A percentile compares a stretch with the other conserved stretches of the same genome.
Evolutionary conservation across 2,113 vertebrate species (phyloP).

Genomic region (Sphaerodactylus townsendi): DNA sequence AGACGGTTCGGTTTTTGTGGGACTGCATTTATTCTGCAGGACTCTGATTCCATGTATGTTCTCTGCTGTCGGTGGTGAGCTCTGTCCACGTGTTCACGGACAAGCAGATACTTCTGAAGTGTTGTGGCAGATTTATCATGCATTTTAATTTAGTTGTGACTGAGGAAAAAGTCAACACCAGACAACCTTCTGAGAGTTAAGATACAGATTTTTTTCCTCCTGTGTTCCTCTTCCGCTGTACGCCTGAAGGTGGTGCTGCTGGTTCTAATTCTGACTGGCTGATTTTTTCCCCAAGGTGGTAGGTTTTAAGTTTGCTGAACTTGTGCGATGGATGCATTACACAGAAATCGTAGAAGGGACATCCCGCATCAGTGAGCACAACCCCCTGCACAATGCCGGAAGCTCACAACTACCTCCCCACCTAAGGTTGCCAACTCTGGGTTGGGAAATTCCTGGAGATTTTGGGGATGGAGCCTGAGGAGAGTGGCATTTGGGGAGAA

Average conservation of each 20-base stretch:
- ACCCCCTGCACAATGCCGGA: no score
- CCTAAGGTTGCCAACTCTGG: no score
- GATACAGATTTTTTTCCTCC: not conserved
- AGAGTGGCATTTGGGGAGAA: no score
- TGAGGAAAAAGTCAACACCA: not conserved
- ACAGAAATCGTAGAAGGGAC: no score
- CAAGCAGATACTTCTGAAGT: not conserved
- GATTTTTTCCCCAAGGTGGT: not conserved
- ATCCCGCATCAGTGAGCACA: no score
- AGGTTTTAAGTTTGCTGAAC: not conserved
- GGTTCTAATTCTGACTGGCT: conserved; percentile 47
- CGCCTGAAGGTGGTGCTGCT: conserved; percentile 67
- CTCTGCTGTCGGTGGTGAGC: not conserved
- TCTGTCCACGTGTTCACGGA: not conserved
- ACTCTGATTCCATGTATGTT: no score
- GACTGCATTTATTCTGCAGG: no score
- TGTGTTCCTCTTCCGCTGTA: conserved; percentile 25
- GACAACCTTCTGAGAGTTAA: not conserved
- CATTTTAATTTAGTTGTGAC: not conserved
- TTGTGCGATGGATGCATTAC: not conserved
- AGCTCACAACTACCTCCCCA: no score
- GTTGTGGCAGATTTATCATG: not conserved
- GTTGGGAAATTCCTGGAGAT: no score
- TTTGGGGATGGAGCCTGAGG: no score
- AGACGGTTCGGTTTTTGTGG: not conserved